Evolutionary conservation across 2,797 vertebrate species (phyloP).

Genomic region (Bryconaethiops microstoma): DNA sequence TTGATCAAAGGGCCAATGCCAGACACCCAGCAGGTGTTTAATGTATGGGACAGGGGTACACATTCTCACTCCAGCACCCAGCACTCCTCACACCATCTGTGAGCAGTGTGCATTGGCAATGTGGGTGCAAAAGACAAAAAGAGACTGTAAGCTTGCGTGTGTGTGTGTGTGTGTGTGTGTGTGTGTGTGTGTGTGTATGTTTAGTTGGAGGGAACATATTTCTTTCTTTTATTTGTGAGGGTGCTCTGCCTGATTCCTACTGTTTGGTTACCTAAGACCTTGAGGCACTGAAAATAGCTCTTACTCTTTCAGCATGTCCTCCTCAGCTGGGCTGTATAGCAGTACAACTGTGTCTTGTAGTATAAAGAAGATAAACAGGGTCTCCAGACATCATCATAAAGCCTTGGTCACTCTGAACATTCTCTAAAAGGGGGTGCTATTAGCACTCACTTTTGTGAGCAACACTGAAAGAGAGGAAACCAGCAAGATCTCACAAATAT

Average conservation of each 20-base stretch:
- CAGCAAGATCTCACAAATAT: too few relatives aligned
- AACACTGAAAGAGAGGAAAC: too few relatives aligned
- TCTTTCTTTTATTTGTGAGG: background rate
- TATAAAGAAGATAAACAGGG: background rate
- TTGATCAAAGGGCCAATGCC: conserved; percentile 22
- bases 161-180: too few relatives aligned
- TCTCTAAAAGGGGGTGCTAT: too few relatives aligned
- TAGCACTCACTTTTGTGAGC: too few relatives aligned
- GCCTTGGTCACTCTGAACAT: too few relatives aligned
- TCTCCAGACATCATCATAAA: too few relatives aligned
- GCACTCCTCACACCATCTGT: conserved; percentile 20
- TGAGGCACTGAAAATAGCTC: background rate
- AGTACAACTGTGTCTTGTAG: background rate
- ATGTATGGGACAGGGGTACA: conserved; percentile 6
- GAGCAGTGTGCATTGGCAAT: conserved; percentile 10
- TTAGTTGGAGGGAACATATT: background rate
- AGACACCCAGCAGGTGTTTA: conserved; percentile 44
- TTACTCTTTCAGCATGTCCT: background rate
- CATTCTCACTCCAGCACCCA: conserved; percentile 1
- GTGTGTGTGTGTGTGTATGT: background rate
- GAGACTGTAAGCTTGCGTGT: background rate
- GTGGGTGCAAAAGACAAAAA: background rate
- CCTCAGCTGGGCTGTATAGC: background rate
- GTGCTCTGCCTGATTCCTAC: background rate
- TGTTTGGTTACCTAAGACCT: background rate